Conservation (phyloP, 1,140 invertebrate genomes). For the Drosophila busckii region DNA sequence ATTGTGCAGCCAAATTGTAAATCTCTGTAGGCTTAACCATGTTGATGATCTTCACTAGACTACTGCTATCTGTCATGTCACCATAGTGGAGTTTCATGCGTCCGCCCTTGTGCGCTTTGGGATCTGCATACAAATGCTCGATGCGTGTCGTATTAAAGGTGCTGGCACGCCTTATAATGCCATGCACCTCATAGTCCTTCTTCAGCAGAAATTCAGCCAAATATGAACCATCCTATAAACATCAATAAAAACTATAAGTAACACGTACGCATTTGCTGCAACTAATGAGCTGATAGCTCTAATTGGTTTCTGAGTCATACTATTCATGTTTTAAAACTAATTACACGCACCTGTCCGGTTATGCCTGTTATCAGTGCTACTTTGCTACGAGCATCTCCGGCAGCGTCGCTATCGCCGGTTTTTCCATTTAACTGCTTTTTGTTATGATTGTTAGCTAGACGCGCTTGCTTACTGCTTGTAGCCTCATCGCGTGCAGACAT, state of each 20-base stretch:
- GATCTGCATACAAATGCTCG: constrained; percentile 96
- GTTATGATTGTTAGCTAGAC: constrained; percentile 33
- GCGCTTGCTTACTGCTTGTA: constrained; percentile 45
- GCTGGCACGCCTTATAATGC: constrained; percentile 95
- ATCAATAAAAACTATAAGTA: not conserved
- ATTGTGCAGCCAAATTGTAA: constrained; percentile 99
- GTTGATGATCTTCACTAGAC: constrained; percentile 96
- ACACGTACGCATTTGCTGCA: constrained; percentile 22
- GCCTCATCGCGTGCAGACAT: constrained; percentile 54
- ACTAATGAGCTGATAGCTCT: not conserved
- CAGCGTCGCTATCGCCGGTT: not conserved
- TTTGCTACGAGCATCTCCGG: constrained; percentile 75
- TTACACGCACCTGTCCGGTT: constrained; percentile 89
- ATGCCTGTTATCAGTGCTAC: constrained; percentile 95
- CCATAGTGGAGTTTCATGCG: constrained; percentile 98
- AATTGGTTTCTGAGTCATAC: constrained; percentile 34
- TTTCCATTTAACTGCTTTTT: constrained; percentile 50
- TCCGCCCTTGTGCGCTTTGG: constrained; percentile 89
- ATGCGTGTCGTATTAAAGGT: constrained; percentile 98
- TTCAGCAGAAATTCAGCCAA: constrained; percentile 96
- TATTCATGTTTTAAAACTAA: not conserved
- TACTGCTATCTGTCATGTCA: constrained; percentile 98
- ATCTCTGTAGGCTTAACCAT: constrained; percentile 94
- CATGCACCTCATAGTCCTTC: constrained; percentile 98
- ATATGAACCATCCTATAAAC: constrained; percentile 98